These are phyloP conservation scores for Porites lobata DNA, from an alignment of 92 coral and sea anemone species.

Conservation along the genomic window DNA sequence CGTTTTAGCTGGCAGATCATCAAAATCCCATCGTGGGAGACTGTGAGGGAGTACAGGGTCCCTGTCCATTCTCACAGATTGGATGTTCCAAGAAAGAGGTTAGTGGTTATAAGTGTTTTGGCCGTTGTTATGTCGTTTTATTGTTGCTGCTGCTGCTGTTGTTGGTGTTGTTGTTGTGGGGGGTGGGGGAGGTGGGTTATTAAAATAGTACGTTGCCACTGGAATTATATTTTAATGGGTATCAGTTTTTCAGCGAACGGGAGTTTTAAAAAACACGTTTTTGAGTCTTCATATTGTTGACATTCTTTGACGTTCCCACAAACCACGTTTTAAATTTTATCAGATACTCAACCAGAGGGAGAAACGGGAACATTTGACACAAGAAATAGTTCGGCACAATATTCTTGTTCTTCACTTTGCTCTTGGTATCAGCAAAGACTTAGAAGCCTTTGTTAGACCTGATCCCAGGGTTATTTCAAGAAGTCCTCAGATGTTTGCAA, in stretches of 20 bases:
- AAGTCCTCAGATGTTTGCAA: slow-evolving; percentile 12
- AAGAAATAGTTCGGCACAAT: slow-evolving; percentile 18
- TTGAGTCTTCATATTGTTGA: no score
- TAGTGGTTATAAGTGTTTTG: no score
- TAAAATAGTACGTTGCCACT: no score
- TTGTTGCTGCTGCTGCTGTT: no score
- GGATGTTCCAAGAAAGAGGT: slow-evolving; percentile 59
- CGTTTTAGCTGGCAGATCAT: slow-evolving; percentile 55
- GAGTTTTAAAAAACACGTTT: no score
- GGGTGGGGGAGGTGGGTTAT: no score
- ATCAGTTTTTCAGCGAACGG: no score
- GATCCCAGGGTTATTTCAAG: slow-evolving; percentile 10
- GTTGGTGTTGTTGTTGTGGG: no score
- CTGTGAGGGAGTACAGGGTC: slow-evolving; percentile 64
- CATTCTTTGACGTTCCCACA: no score
- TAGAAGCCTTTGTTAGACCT: slow-evolving; percentile 14
- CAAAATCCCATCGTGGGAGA: slow-evolving; percentile 68
- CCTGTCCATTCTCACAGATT: slow-evolving; percentile 67
- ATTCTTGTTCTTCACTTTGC: slow-evolving; percentile 32
- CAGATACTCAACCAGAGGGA: slow-evolving; percentile 42
- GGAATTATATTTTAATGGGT: no score
- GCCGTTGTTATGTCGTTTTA: no score
- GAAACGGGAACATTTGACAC: slow-evolving; percentile 20
- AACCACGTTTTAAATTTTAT: no score
- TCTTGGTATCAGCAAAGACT: slow-evolving; percentile 3